phyloP scores from a whole-genome alignment of 2,888 invertebrate species.

The Macropis europaea region DNA sequence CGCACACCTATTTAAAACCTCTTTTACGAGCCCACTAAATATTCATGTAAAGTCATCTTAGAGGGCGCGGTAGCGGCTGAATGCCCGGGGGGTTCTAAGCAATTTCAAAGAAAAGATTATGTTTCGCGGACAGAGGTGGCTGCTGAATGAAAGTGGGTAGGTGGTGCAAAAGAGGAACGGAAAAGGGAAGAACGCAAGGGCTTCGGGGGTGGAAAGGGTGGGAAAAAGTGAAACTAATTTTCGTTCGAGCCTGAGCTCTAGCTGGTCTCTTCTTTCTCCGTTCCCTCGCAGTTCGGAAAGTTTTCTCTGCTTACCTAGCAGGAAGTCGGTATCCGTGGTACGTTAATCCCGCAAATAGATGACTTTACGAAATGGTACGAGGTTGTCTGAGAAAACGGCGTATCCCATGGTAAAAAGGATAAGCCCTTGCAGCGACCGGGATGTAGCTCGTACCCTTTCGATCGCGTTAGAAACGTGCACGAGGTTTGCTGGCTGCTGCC shows the following conservation, averaged over 20 bases:
- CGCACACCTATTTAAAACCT: slow-evolving; percentile 27
- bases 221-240: slow-evolving; percentile 66
- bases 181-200: neutral
- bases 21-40: slow-evolving; percentile 50
- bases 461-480: neutral
- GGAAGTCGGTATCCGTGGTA: slow-evolving; percentile 62
- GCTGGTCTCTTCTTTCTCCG: slow-evolving; percentile 24
- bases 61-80: slow-evolving; percentile 12
- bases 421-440: slow-evolving; percentile 40
- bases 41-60: slow-evolving; percentile 53
- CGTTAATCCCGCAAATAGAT: slow-evolving; percentile 66
- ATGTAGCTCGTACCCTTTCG: slow-evolving; percentile 31
- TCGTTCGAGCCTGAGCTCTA: slow-evolving; percentile 54
- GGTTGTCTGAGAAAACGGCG: slow-evolving; percentile 50
- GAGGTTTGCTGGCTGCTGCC: slow-evolving; percentile 8
- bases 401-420: slow-evolving; percentile 62
- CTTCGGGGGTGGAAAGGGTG: slow-evolving; percentile 1
- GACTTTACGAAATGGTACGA: slow-evolving; percentile 64
- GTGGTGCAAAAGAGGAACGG: slow-evolving; percentile 1
- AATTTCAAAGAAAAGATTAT: slow-evolving; percentile 64
- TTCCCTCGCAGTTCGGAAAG: slow-evolving; percentile 44
- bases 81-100: slow-evolving; percentile 54
- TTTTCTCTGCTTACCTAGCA: slow-evolving; percentile 63
- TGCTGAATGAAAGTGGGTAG: slow-evolving; percentile 45
- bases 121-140: slow-evolving; percentile 52